Evolutionary conservation across 2,113 vertebrate species (phyloP).

Genomic region (Cyprinodon tularosa): DNA sequence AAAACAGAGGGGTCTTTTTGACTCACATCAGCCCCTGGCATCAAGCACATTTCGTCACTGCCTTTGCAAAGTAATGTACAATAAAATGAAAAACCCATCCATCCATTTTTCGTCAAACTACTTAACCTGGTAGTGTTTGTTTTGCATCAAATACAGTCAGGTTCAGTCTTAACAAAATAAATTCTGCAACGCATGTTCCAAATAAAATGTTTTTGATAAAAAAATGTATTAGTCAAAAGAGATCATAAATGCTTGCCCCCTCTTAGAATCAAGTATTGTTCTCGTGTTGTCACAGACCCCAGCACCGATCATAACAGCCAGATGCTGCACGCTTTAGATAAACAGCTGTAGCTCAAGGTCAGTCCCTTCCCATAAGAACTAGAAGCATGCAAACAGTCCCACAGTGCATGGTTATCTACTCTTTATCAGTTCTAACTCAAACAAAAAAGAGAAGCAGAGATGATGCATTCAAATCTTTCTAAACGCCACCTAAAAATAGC

Average conservation of each 20-base stretch:
- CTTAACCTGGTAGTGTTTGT: background rate
- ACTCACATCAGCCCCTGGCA: no score
- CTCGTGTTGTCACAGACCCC: background rate
- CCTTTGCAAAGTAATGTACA: background rate
- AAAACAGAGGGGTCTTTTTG: background rate
- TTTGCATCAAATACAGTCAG: background rate
- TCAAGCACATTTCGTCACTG: no score
- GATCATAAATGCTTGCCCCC: background rate
- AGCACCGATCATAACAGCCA: constrained; percentile 37
- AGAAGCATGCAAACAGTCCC: constrained; percentile 38
- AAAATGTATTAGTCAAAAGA: background rate
- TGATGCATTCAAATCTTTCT: constrained; percentile 24
- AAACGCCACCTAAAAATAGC: constrained; percentile 43
- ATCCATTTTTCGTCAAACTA: no score
- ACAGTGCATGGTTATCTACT: background rate
- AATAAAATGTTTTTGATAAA: no score
- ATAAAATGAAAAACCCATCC: background rate
- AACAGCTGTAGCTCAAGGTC: constrained; percentile 68
- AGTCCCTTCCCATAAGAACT: constrained; percentile 21
- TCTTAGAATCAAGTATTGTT: constrained; percentile 29
- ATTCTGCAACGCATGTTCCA: no score
- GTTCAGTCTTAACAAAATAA: background rate
- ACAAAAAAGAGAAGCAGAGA: constrained; percentile 24
- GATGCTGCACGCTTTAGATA: constrained; percentile 51
- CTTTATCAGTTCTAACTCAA: constrained; percentile 15